Evolutionary conservation across 2,888 invertebrate genomes (phyloP), one percentile per base, ranked within the genome.

Genomic region (Cepaea hortensis): DNA sequence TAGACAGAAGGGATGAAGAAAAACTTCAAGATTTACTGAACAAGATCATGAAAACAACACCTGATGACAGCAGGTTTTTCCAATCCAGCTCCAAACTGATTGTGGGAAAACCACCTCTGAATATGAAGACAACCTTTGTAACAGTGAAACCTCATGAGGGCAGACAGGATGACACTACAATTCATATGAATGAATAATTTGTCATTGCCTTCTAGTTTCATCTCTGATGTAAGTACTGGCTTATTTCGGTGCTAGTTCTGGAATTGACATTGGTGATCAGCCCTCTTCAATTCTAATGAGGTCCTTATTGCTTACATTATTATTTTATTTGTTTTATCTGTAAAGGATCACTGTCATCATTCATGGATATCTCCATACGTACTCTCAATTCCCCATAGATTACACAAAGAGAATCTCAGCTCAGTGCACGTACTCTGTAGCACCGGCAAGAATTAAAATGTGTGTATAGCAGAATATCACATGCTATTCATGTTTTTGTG

Each of bases 1-100:
- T 92, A 72, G 92, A 92, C 82, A 90, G 89, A 62, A 89, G 90
- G 73, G 92, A 92, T 86, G 91, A 91, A 81, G 88, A 87, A 46
- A 89, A 89, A 86, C 88, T 91, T n/a, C 90, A 91, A 79, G 90
- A 89, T 83, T 89, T 90, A 81, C 84, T 91, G 88, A 88, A 68
- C 50, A 84, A 23, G 81, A 80, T 76, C 72, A 86, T 76, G 83
- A 87, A 87, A 83, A 85, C 77, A 84, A 76, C 61, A 6, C 68
- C 50, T 3, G 62, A 61, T 0, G 62, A 68, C 9, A 23, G 9
- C n/a, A 61, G 11, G 46, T 20, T 75, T 46, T 20, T 70, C 48
- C 35, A 23, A 61, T n/a, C 73, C 61, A 83, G 82, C n/a, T 65
- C 77, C 61, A 62, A 35, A 5, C 76, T 75, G 20, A 48, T 85